Evolutionary conservation across 2,113 vertebrate genomes (phyloP).

Genomic region (Papio anubis): DNA sequence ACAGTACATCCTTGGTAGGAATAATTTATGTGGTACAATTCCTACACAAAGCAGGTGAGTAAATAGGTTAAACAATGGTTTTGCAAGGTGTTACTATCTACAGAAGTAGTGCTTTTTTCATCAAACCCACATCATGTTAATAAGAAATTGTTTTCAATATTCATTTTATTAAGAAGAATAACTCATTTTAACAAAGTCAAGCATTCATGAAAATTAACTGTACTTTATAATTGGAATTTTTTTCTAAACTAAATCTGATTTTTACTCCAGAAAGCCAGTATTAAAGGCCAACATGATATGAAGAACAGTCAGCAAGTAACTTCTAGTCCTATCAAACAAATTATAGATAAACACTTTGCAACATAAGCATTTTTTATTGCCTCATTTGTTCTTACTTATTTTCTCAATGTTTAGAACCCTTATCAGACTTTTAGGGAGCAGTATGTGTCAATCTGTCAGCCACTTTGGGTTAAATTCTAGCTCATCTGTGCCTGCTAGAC

Average conservation of each 20-base stretch:
- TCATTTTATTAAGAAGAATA: slow-evolving; percentile 24
- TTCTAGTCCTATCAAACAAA: neutral
- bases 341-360: neutral
- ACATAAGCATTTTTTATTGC: neutral
- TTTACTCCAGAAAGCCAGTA: slow-evolving; percentile 1
- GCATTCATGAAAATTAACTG: neutral
- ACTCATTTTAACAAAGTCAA: slow-evolving; percentile 29
- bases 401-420: neutral
- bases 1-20: slow-evolving; percentile 52
- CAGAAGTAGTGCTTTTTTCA: neutral
- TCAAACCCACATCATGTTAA: neutral
- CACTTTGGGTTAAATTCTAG: slow-evolving; percentile 20
- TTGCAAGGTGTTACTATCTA: neutral
- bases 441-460: neutral
- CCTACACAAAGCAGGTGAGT: slow-evolving; percentile 39
- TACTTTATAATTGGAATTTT: neutral
- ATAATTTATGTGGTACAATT: slow-evolving; percentile 50
- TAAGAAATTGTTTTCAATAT: slow-evolving; percentile 13
- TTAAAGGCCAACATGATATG: neutral
- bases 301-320: neutral
- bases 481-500: neutral
- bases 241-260: neutral
- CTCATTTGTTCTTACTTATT: neutral
- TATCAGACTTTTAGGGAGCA: neutral
- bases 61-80: slow-evolving; percentile 57